A percentile compares a stretch with the other conserved stretches of the same genome.
Conservation (phyloP, 1,140 invertebrate species). For the Teleopsis dalmanni region DNA sequence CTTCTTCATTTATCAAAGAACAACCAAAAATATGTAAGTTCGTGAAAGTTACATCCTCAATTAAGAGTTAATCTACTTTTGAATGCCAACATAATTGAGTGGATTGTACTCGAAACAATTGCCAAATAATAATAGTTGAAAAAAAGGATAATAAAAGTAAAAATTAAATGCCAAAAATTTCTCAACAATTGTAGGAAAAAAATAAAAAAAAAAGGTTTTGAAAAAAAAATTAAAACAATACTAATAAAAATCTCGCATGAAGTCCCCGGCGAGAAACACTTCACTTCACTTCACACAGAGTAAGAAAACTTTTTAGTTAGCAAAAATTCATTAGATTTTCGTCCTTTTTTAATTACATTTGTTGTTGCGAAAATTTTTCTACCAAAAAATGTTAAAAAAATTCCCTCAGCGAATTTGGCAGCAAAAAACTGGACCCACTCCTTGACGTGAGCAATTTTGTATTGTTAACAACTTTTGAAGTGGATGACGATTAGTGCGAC, state of each 20-base stretch:
- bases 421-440: too few species aligned
- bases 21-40: too few species aligned
- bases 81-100: slow-evolving; percentile 9
- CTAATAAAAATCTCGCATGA: not conserved
- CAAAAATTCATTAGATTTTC: too few species aligned
- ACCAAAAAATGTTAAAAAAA: too few species aligned
- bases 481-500: too few species aligned
- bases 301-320: not conserved
- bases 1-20: too few species aligned
- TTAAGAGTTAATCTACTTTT: slow-evolving; percentile 9
- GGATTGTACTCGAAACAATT: slow-evolving; percentile 9
- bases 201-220: slow-evolving; percentile 1
- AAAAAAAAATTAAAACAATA: not conserved
- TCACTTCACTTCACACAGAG: slow-evolving; percentile 3
- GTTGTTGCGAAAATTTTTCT: too few species aligned
- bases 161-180: not conserved
- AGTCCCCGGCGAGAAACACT: not conserved
- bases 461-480: too few species aligned
- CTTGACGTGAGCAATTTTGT: too few species aligned
- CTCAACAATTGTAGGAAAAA: slow-evolving; percentile 5
- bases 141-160: not conserved
- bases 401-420: too few species aligned
- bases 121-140: not conserved
- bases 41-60: slow-evolving; percentile 9
- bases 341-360: too few species aligned